Evolutionary conservation across 53 echinoderm and acorn worm species (phyloP).

Genomic region (Zoroaster sp.): DNA sequence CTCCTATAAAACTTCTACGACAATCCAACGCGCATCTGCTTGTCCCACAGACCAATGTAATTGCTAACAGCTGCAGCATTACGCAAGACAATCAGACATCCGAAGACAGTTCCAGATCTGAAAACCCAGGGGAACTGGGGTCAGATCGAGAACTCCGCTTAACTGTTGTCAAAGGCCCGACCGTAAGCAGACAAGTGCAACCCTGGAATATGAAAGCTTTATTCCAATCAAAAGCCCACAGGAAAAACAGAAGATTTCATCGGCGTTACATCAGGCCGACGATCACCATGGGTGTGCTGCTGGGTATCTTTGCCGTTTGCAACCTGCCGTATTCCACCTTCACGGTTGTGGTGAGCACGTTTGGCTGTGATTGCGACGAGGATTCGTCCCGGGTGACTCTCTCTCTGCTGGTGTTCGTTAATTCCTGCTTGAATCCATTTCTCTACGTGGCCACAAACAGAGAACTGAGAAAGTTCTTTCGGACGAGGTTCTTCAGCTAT

Average conservation of each 20-base stretch:
- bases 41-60: not conserved
- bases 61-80: not conserved
- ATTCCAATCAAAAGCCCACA: not conserved
- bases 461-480: not conserved
- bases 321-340: not conserved
- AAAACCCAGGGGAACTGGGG: not conserved
- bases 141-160: not conserved
- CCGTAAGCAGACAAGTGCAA: not conserved
- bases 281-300: not conserved
- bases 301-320: not conserved
- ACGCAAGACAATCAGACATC: not conserved
- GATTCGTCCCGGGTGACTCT: not conserved
- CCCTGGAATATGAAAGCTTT: not conserved
- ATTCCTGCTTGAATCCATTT: constrained; percentile 6
- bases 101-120: not conserved
- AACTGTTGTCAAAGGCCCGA: not conserved
- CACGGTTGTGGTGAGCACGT: too few species aligned
- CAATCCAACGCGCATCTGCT: not conserved
- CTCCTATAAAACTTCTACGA: not conserved
- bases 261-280: not conserved
- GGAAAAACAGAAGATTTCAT: not conserved
- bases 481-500: not conserved
- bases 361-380: not conserved
- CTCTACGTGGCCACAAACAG: constrained; percentile 9
- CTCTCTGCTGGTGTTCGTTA: not conserved